Evolutionary conservation across 2,113 vertebrate genomes (phyloP), one percentile per base, ranked within the genome.

Genomic region (Ameiurus melas): DNA sequence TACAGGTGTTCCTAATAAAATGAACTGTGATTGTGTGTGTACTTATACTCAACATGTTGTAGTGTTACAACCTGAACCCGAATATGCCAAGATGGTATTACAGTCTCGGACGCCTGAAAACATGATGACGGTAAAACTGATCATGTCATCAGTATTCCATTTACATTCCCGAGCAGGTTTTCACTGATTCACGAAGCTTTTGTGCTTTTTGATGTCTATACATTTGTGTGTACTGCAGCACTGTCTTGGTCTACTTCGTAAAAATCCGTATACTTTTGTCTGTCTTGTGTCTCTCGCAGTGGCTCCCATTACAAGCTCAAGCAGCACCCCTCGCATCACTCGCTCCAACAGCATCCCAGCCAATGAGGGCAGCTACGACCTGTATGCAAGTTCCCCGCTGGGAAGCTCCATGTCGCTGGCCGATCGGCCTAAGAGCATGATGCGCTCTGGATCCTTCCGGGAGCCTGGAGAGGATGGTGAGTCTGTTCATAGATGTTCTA

Each of bases 261-360:
- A 47, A 47, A 47, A 84, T 55, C 8, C 10, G 8, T 39, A 22
- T 6, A 33, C 39, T 66, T 17, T 84, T 83, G 3, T 71, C 19
- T 25, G n/a, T 68, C 53, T 73, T 87, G 30, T 88, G 55, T 82
- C 53, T 81, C 10, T 25, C 30, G 91, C 91, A 99, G 98, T 98
- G 94, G 97, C 97, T 90, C 98, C 98, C 91, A 97, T 97, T 90
- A 92, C 96, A 25, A 94, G 94, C 51, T 87, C 87, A 0, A 68
- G 57, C 53, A 79, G 96, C 90, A 90, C 95, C 90, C 97, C 97
- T 0, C 97, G 97, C 94, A 98, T 99, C 94, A 97, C 97, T 27
- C 97, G 98, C 90, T 99, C 98, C 91, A 99, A 97, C 96, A 99
- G 98, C 96, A 99, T 98, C n/a, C 98, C 98, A 79, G 96, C 97